Evolutionary conservation across 2,888 invertebrate species (phyloP), one percentile per base, ranked within the genome.

Genomic region (Aphidoletes aphidimyza): DNA sequence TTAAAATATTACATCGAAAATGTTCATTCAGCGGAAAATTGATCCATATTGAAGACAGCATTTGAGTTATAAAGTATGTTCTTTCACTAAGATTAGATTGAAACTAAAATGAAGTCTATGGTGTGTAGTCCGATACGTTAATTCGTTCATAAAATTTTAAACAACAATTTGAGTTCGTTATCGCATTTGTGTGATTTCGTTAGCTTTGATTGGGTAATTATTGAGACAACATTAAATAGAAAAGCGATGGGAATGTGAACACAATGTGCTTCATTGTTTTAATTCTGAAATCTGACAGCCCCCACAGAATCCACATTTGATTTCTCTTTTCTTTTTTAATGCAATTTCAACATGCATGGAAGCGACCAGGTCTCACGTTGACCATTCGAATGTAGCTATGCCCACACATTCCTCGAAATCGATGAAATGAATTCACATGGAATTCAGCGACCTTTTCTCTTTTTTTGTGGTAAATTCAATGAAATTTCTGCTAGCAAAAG

Each of bases 261-360:
- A 69, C 69, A 69, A 69, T 69, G 69, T 30, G 69, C 11, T 69
- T 11, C 34, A 69, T 69, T 69, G 34, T 69, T 69, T 69, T 30
- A 14, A 30, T 69, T 30, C 69, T 9, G 69, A 69, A 69, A 69
- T 30, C 9, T 69, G 69, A 30, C 69, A 69, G 69, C 69, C 69
- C 30, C 69, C 69, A n/a, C 69, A 11, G 14, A 69, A 69, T 6
- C 30, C 30, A 9, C 42, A 42, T 42, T 30, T 0, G 34, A 69
- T 69, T 69, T 69, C 69, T 69, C 69, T 69, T 34, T 69, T 69
- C 30, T n/a, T 69, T 1, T 69, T 17, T 11, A 69, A 5, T 69
- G 26, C 54, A 54, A 30, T 69, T 69, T 3, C 17, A n/a, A 30
- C n/a, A 30, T 69, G 69, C 14, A 69, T 69, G 30, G 69, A 69